Percentiles rank a stretch among this genome's conserved stretches.
Evolutionary conservation across 92 coral and sea anemone species (phyloP).

Genomic region (Desmophyllum pertusum): DNA sequence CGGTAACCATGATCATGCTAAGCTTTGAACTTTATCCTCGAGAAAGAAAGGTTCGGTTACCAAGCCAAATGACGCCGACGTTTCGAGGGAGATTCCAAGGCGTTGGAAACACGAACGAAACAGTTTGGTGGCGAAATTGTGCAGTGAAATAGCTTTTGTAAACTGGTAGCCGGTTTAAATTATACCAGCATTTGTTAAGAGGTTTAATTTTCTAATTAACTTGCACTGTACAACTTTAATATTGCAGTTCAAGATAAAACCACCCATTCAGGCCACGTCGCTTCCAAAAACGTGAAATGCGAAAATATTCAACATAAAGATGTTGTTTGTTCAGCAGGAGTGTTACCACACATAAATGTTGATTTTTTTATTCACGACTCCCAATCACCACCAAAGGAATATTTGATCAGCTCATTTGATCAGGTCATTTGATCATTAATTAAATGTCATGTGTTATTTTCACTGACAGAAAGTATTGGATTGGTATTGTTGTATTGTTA

Average conservation of each 20-base stretch:
- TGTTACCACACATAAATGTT: not conserved
- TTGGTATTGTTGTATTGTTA: not conserved
- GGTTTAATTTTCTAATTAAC: not conserved
- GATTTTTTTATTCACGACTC: not conserved
- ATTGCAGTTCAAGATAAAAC: not conserved
- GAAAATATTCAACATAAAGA: not conserved
- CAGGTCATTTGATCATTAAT: not conserved
- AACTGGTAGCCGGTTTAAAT: not conserved
- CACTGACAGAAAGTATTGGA: too few relatives aligned
- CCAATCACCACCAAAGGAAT: slow-evolving; percentile 3
- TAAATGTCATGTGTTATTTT: not conserved
- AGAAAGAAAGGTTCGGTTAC: not conserved
- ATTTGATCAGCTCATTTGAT: too few relatives aligned
- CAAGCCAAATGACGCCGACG: not conserved
- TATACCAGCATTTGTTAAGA: not conserved
- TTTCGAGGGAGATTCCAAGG: not conserved
- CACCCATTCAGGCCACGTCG: not conserved
- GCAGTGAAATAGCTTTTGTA: too few relatives aligned
- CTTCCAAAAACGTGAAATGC: not conserved
- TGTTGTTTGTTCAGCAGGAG: not conserved
- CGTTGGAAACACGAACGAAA: not conserved
- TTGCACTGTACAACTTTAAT: not conserved
- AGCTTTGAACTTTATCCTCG: not conserved
- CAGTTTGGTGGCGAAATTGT: not conserved
- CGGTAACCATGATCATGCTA: not conserved